Conservation (phyloP, 2,113 vertebrate genomes). For the Cygnus buccinator region DNA sequence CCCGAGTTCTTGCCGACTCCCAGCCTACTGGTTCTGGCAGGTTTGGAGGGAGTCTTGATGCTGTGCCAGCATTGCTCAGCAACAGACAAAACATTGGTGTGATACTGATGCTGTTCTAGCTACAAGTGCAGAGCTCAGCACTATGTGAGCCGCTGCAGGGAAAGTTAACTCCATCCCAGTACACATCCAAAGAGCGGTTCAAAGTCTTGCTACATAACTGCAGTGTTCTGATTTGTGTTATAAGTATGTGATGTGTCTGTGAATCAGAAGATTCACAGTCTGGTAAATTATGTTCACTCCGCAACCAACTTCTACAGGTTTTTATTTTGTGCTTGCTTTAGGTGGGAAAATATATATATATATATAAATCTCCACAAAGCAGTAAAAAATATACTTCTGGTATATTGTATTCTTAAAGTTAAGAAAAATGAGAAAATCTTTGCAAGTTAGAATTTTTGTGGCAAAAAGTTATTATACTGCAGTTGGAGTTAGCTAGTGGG, state of each 20-base stretch:
- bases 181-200: no score
- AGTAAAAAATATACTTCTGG: neutral
- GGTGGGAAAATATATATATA: neutral
- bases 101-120: no score
- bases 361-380: neutral
- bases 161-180: no score
- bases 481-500: neutral
- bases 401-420: neutral
- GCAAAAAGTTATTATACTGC: neutral
- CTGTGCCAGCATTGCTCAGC: no score
- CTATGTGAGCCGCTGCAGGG: no score
- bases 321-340: neutral
- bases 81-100: no score
- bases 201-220: neutral
- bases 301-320: neutral
- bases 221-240: neutral
- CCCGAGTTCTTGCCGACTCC: no score
- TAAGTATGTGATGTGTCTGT: neutral
- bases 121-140: no score
- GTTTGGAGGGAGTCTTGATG: no score
- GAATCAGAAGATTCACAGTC: neutral
- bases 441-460: neutral
- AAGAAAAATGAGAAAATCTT: neutral
- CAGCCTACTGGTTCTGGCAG: no score
- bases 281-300: neutral